These are phyloP conservation scores for Drosophila micromelanica DNA, from an alignment of 1,140 invertebrate genomes.

Conservation along the genomic window DNA sequence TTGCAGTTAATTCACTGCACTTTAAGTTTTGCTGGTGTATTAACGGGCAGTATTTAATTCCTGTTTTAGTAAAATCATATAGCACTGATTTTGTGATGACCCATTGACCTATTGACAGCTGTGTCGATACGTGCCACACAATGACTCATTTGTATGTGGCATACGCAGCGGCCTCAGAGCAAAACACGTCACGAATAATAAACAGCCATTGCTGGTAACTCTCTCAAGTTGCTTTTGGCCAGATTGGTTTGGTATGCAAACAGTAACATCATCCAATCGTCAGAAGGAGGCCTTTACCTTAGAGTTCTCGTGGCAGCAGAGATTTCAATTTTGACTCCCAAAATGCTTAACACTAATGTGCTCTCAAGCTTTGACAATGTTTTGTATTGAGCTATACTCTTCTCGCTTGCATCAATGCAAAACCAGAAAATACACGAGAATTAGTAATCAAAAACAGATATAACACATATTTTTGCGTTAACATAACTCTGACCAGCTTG, in stretches of 20 bases:
- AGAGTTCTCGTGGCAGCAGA: conserved; percentile 45
- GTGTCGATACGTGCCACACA: conserved; percentile 55
- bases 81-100: conserved; percentile 42
- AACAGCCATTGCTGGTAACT: conserved; percentile 48
- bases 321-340: conserved; percentile 64
- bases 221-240: conserved; percentile 48
- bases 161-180: conserved; percentile 60
- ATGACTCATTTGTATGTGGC: conserved; percentile 78
- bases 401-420: background rate
- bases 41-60: background rate
- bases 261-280: conserved; percentile 35
- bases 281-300: conserved; percentile 26
- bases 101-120: conserved; percentile 71
- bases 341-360: conserved; percentile 9
- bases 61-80: background rate
- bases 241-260: conserved; percentile 72
- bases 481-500: too few relatives aligned
- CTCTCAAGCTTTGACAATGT: conserved; percentile 5
- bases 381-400: background rate
- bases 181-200: conserved; percentile 67
- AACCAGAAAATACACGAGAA: too few relatives aligned
- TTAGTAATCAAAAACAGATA: too few relatives aligned
- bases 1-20: conserved; percentile 10
- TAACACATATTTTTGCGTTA: too few relatives aligned
- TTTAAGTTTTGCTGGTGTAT: background rate